phyloP scores from a whole-genome alignment of 2,113 vertebrate genomes.

The Trochalopteron elliotii region DNA sequence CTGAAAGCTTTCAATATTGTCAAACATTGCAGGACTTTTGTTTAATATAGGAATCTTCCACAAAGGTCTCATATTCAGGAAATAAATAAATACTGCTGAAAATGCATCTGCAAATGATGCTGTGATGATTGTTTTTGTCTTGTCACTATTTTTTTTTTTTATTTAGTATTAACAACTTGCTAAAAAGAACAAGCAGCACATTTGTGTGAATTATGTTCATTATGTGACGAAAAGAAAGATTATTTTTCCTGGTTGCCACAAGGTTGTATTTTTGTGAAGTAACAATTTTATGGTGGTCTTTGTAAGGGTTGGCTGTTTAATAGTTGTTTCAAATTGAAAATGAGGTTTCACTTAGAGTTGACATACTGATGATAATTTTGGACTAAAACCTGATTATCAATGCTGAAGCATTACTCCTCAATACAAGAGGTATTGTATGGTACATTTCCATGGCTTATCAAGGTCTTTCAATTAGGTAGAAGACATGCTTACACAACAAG shows the following conservation, averaged over 20 bases:
- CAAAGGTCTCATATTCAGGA: neutral
- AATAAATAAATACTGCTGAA: neutral
- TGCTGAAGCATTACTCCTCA: neutral
- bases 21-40: neutral
- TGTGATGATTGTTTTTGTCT: neutral
- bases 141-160: neutral
- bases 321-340: neutral
- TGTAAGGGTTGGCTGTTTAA: neutral
- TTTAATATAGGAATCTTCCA: neutral
- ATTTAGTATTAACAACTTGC: neutral
- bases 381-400: neutral
- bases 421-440: neutral
- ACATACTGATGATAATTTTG: neutral
- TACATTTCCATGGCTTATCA: neutral
- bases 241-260: fast-evolving
- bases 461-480: neutral
- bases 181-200: neutral
- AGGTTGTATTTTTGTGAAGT: neutral
- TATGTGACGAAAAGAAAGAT: neutral
- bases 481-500: neutral
- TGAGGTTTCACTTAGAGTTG: neutral
- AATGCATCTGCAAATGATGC: neutral
- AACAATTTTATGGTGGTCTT: neutral
- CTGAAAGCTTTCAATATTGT: neutral
- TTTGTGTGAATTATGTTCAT: neutral